Conservation (phyloP, 2,797 vertebrate species). For the Periophthalmus magnuspinnatus region DNA sequence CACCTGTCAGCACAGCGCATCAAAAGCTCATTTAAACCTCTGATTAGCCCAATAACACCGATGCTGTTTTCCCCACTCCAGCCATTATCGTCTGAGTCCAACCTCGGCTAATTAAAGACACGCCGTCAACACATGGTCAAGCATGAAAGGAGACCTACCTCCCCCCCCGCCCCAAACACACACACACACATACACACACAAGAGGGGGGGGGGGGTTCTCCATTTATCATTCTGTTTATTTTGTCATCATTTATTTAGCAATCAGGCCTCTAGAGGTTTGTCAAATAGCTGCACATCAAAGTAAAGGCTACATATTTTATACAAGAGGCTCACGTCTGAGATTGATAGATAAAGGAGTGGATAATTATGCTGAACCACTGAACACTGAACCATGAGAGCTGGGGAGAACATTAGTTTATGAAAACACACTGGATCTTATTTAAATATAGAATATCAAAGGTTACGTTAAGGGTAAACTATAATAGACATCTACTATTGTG, state of each 20-base stretch:
- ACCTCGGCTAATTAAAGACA: conserved; percentile 71
- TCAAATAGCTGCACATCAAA: conserved; percentile 32
- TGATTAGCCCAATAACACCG: conserved; percentile 76
- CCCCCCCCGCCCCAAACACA: neutral
- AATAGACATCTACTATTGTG: neutral
- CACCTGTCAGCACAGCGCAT: conserved; percentile 79
- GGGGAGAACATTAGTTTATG: neutral
- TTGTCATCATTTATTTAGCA: conserved; percentile 58
- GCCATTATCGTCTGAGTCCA: conserved; percentile 63
- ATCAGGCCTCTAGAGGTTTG: conserved; percentile 40
- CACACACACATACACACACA: conserved; percentile 16
- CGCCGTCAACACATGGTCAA: conserved; percentile 69
- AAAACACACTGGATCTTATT: neutral
- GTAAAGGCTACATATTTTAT: conserved; percentile 26
- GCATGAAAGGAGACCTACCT: conserved; percentile 45
- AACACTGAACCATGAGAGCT: neutral
- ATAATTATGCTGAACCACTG: conserved; percentile 20
- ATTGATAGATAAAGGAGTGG: conserved; percentile 9
- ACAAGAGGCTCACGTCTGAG: conserved; percentile 20
- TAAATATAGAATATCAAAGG: neutral
- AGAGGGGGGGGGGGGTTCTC: conserved; percentile 31
- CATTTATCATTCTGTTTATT: conserved; percentile 61
- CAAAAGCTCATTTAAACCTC: conserved; percentile 73
- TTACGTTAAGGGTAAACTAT: no score
- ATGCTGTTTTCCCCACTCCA: conserved; percentile 50